Evolutionary conservation across 2,888 invertebrate genomes (phyloP).

Genomic region (Lordiphosa andalusiaca): DNA sequence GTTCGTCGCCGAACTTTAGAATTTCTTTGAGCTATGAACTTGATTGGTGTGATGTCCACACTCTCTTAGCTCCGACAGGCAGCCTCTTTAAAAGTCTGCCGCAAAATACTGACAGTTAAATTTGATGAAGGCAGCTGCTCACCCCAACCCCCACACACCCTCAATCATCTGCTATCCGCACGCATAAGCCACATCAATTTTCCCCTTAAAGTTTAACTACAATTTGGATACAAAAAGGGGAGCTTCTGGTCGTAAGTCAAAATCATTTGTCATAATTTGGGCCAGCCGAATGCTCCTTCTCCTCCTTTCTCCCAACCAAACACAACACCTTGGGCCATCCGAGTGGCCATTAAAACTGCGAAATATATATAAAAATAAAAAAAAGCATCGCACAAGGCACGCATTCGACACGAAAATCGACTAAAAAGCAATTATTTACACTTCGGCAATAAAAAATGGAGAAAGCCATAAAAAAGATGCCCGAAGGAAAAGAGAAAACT

Average conservation of each 20-base stretch:
- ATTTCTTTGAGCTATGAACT: too few relatives aligned
- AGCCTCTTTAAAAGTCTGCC: neutral
- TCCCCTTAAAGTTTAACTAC: slow-evolving; percentile 29
- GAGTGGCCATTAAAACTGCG: slow-evolving; percentile 47
- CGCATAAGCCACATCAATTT: slow-evolving; percentile 32
- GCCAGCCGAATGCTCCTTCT: neutral
- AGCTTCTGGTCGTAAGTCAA: slow-evolving; percentile 37
- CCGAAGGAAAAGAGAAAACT: neutral
- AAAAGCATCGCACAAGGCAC: slow-evolving; percentile 28
- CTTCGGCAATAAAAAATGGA: slow-evolving; percentile 64
- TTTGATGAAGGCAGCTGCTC: slow-evolving; percentile 8
- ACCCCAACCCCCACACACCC: neutral
- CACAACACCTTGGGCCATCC: slow-evolving; percentile 35
- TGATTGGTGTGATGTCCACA: too few relatives aligned
- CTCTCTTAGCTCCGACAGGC: too few relatives aligned
- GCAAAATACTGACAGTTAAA: slow-evolving; percentile 2
- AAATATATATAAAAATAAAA: slow-evolving; percentile 3
- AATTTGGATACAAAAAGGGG: slow-evolving; percentile 19
- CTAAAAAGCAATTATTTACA: slow-evolving; percentile 74
- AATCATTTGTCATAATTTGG: slow-evolving; percentile 67
- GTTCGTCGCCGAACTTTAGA: too few relatives aligned
- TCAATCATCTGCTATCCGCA: slow-evolving; percentile 4
- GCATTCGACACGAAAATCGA: slow-evolving; percentile 64
- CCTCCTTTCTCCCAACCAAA: slow-evolving; percentile 1
- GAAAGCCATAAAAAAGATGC: slow-evolving; percentile 15